A percentile compares a stretch with the other conserved stretches of the same genome.
These are phyloP conservation scores for Chaetops frenatus DNA, from an alignment of 2,113 vertebrate species.

Conservation along the genomic window DNA sequence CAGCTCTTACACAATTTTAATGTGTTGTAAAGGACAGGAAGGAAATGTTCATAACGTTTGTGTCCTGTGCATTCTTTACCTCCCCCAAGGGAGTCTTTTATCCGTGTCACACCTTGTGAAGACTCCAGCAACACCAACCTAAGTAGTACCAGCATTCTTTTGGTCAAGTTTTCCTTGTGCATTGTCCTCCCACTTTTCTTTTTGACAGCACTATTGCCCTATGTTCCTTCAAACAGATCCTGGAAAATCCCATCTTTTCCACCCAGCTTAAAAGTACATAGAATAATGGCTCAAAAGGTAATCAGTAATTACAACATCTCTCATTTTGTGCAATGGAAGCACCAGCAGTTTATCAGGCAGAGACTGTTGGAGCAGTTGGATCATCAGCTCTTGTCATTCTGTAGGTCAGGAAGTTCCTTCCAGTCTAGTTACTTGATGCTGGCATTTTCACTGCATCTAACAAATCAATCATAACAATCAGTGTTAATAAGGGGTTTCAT, in stretches of 20 bases:
- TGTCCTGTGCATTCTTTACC: neutral
- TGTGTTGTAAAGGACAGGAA: neutral
- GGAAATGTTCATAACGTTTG: neutral
- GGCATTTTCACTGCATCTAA: neutral
- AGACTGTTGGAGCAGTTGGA: neutral
- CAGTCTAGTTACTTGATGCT: neutral
- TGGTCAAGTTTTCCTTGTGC: accelerated
- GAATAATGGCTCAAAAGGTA: neutral
- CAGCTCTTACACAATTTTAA: neutral
- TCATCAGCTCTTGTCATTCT: neutral
- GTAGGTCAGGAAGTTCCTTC: neutral
- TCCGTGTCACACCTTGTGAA: neutral
- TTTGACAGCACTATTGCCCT: neutral
- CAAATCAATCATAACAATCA: neutral
- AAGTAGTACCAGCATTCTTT: neutral
- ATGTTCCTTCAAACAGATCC: neutral
- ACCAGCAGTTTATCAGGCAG: neutral
- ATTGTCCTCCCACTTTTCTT: neutral
- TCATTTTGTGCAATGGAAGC: neutral
- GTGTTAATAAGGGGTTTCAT: neutral
- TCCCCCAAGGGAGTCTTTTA: neutral
- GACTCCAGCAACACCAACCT: neutral
- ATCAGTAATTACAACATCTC: neutral
- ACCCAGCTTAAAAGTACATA: neutral
- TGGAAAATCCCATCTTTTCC: neutral